Base-by-base conservation (phyloP, 2,797 vertebrate genomes). In the Sebastes iracundus region DNA sequence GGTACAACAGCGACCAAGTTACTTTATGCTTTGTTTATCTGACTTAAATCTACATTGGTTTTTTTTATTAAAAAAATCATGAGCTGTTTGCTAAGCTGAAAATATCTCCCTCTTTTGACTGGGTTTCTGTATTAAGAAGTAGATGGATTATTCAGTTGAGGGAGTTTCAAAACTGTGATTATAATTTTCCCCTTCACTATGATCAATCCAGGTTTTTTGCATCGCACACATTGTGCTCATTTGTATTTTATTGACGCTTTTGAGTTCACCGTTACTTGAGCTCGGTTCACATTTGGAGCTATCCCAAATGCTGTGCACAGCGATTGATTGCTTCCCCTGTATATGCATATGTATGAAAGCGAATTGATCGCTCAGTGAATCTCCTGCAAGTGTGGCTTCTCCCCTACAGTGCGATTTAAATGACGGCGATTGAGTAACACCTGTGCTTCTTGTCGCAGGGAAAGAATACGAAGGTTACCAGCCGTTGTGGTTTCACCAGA, bases 401-500 rank as follows among this genome's bases (percentile, higher is more conserved):
- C 67, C 61, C 58, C 23, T 23, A 10, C 7, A n/a, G 8, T 38
- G 30, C 1, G 4, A 65, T 28, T 53, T 2, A 3, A 32, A 33
- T 9, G 22, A 22, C 1, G 6, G 1, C 2, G 3, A 4, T 23
- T 18, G 42, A 82, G 3, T 89, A 74, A 90, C 64, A 49, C 28
- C 25, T 79, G 83, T 42, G 22, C 53, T 82, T 86, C 42, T 49
- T 55, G 62, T 30, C 7, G 2, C 96, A 99, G 99, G 98, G 68
- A 96, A 91, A 84, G 97, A 98, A 83, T 96, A 96, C 0, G 97
- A 99, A 67, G 91, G 93, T 30, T 97, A 99, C 92, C 91, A 90
- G 87, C 98, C 99, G 0, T 83, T 97, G 92, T 99, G 99, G 98
- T 99, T 99, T 63, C 97, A 99, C 90, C 96, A 97, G 94, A 97